These are phyloP conservation scores for Drosophila mimica DNA, from an alignment of 2,888 invertebrate species.

Conservation along the genomic window DNA sequence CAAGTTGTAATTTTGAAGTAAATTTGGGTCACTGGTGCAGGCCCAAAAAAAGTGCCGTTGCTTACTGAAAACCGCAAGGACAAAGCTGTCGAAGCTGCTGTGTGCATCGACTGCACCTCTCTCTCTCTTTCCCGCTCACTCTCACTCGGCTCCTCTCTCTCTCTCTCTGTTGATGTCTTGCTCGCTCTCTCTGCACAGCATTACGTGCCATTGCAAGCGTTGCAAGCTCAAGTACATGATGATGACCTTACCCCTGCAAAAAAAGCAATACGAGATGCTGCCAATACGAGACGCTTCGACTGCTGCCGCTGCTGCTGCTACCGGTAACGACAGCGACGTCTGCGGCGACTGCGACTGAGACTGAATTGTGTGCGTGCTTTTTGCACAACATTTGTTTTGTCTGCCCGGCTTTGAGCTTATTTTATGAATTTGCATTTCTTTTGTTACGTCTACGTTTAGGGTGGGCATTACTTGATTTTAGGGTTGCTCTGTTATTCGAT, in stretches of 20 bases:
- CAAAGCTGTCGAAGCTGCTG: constrained; percentile 44
- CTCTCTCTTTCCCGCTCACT: constrained; percentile 11
- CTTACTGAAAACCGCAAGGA: constrained; percentile 61
- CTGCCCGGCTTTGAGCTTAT: constrained; percentile 52
- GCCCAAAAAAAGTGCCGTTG: constrained; percentile 30
- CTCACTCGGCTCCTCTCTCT: background rate
- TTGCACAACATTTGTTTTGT: constrained; percentile 48
- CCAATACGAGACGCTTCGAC: constrained; percentile 36
- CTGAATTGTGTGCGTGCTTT: constrained; percentile 54
- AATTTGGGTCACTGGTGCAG: constrained; percentile 71
- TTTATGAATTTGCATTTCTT: constrained; percentile 68
- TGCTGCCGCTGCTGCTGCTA: constrained; percentile 42
- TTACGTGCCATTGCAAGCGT: constrained; percentile 65
- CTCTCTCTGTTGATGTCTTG: constrained; percentile 1
- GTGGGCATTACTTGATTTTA: constrained; percentile 28
- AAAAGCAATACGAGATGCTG: constrained; percentile 22
- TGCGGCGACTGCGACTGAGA: constrained; percentile 13
- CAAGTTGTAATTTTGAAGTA: constrained; percentile 44
- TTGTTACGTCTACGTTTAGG: constrained; percentile 47
- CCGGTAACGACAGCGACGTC: constrained; percentile 16
- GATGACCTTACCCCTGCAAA: constrained; percentile 74
- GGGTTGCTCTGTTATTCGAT: constrained; percentile 41
- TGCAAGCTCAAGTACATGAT: constrained; percentile 77
- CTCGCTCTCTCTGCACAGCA: constrained; percentile 32
- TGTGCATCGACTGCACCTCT: constrained; percentile 45